Evolutionary conservation across 1,140 invertebrate species (phyloP).

Genomic region (Mizuhopecten yessoensis): DNA sequence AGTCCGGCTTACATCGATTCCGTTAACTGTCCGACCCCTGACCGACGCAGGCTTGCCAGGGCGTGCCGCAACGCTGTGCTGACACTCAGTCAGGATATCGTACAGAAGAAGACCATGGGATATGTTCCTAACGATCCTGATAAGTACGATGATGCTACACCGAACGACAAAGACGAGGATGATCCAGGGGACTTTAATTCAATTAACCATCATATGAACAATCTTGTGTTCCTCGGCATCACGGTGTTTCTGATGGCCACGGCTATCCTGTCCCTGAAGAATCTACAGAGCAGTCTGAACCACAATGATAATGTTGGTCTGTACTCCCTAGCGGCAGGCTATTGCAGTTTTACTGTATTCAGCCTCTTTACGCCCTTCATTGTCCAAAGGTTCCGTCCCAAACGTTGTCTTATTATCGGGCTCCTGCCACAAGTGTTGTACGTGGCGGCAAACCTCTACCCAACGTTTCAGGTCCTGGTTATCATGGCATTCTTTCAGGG

Average conservation of each 20-base stretch:
- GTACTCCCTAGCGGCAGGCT: constrained; percentile 68
- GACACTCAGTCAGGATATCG: constrained; percentile 57
- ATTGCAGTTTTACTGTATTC: constrained; percentile 70
- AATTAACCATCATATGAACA: constrained; percentile 65
- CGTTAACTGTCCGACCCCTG: constrained; percentile 48
- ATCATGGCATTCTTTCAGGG: constrained; percentile 72
- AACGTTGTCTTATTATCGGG: constrained; percentile 64
- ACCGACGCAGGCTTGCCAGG: constrained; percentile 46
- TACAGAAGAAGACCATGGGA: constrained; percentile 47
- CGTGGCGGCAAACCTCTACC: constrained; percentile 74
- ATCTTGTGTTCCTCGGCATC: constrained; percentile 70
- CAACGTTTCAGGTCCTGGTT: constrained; percentile 73
- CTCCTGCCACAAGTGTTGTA: constrained; percentile 71
- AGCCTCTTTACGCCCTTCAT: constrained; percentile 74
- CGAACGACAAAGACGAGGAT: constrained; percentile 15
- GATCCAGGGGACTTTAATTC: constrained; percentile 47
- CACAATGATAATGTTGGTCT: constrained; percentile 72
- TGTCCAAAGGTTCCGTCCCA: constrained; percentile 73
- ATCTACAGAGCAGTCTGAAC: constrained; percentile 80
- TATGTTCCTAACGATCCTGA: constrained; percentile 41
- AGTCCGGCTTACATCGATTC: constrained; percentile 62
- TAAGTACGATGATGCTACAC: constrained; percentile 12
- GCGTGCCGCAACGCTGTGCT: constrained; percentile 57
- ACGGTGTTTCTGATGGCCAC: constrained; percentile 72
- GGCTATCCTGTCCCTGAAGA: constrained; percentile 74